Evolutionary conservation across 2,888 invertebrate genomes (phyloP), one percentile per base, ranked within the genome.

Genomic region (Cordilura impudica): DNA sequence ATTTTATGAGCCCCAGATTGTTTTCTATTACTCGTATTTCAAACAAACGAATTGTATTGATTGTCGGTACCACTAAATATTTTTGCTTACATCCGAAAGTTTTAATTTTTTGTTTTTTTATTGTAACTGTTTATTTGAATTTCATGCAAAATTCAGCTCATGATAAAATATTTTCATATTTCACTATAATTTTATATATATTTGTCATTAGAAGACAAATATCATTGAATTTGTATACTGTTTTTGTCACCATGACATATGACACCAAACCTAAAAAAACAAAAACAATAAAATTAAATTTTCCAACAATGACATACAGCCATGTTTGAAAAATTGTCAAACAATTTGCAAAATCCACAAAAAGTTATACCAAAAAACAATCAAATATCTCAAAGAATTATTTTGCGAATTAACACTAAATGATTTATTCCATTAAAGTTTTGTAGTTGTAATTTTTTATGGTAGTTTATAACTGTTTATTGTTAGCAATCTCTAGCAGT

Each of bases 391-490:
- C 12, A 4, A 6, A 29, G n/a, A 43, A 43, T 31, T 21, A 66
- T 14, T 21, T 69, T 43, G 29, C 29, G 69, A 78, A 78, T 78
- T 78, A 78, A 74, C 78, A 61, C 78, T 74, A 70, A 78, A 74
- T 73, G 73, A 66, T 71, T 71, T 60, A 53, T 66, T 58, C 84
- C 45, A 60, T 73, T 73, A 69, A 47, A 53, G 45, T 70, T 69
- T 73, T 70, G 53, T 73, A 31, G 67, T 16, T 61, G 56, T 84
- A 85, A 85, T 82, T 83, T 83, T 82, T 82, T 83, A 12, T 84
- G 84, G 81, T 81, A 82, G 84, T 83, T 86, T 86, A 85, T 83
- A 84, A 83, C 84, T 84, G 81, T 78, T 82, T 84, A 85, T 85
- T 84, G 85, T 84, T 83, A 82, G 82, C 81, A 84, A 84, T 84